Evolutionary conservation across 1,140 invertebrate genomes (phyloP).

Genomic region (Lethrus apterus): DNA sequence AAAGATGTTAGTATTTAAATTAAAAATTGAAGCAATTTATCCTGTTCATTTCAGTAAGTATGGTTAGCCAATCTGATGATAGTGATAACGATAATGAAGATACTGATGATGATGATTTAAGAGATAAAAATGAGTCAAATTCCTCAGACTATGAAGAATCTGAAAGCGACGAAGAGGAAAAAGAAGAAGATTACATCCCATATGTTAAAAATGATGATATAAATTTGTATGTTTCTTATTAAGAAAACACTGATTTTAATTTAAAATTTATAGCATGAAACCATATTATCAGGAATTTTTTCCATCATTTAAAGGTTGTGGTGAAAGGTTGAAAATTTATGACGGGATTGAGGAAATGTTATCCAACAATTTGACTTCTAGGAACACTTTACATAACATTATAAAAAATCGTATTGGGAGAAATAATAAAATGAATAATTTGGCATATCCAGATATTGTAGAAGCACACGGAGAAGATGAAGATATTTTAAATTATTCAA

Average conservation of each 20-base stretch:
- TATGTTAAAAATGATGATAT: neutral
- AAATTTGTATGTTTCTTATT: neutral
- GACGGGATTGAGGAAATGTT: too few species aligned
- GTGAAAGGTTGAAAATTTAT: too few species aligned
- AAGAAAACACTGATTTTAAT: conserved; percentile 1
- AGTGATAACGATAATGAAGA: conserved; percentile 18
- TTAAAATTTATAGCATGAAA: neutral
- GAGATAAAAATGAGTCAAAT: conserved; percentile 9
- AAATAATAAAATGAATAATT: conserved; percentile 1
- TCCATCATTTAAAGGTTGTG: too few species aligned
- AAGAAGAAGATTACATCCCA: conserved; percentile 10
- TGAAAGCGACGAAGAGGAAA: conserved; percentile 3
- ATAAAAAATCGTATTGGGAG: neutral
- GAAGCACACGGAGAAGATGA: neutral
- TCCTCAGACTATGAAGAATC: conserved; percentile 1
- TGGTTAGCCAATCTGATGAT: conserved; percentile 8
- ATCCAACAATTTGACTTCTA: too few species aligned
- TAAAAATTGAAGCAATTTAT: neutral
- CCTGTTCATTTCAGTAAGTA: conserved; percentile 12
- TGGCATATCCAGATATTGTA: conserved; percentile 12
- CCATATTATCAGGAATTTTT: conserved; percentile 4
- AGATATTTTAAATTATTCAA: neutral
- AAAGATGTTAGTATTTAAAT: conserved; percentile 7
- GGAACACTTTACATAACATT: conserved; percentile 4
- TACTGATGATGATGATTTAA: conserved; percentile 12